Evolutionary conservation across 1,140 invertebrate species (phyloP).

Genomic region (Helicoverpa zea): DNA sequence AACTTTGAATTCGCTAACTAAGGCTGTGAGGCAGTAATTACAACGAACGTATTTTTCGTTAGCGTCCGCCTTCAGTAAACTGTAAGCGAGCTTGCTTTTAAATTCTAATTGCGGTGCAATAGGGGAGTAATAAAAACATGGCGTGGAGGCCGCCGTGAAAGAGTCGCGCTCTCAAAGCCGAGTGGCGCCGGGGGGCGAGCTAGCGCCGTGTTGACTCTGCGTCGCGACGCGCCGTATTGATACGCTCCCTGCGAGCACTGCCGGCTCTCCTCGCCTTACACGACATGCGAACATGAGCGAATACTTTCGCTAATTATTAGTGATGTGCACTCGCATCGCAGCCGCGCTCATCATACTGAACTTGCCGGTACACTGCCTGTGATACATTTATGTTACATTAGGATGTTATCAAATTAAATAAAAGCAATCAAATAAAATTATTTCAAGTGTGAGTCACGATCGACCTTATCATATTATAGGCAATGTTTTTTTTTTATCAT

Average conservation of each 20-base stretch:
- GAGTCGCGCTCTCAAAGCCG: conserved; percentile 10
- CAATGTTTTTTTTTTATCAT: too few species aligned
- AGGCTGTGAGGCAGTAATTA: background rate
- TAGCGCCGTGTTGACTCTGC: background rate
- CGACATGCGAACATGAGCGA: too few species aligned
- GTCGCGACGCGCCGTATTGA: background rate
- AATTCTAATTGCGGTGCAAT: conserved; percentile 26
- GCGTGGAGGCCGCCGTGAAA: background rate
- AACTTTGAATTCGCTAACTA: background rate
- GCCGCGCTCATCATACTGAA: too few species aligned
- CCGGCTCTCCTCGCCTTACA: too few species aligned
- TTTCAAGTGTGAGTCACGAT: too few species aligned
- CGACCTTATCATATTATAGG: too few species aligned
- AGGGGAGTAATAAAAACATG: conserved; percentile 4
- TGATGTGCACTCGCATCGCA: too few species aligned
- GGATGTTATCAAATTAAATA: too few species aligned
- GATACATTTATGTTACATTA: too few species aligned
- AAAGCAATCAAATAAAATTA: too few species aligned
- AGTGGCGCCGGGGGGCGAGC: background rate
- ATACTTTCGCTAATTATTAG: too few species aligned
- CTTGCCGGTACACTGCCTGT: too few species aligned
- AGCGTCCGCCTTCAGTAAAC: background rate
- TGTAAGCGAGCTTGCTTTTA: conserved; percentile 1
- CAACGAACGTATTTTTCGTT: background rate
- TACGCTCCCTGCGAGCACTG: background rate